These are phyloP conservation scores for Montipora foliosa DNA, from an alignment of 64 coral and sea anemone species.

Conservation along the genomic window DNA sequence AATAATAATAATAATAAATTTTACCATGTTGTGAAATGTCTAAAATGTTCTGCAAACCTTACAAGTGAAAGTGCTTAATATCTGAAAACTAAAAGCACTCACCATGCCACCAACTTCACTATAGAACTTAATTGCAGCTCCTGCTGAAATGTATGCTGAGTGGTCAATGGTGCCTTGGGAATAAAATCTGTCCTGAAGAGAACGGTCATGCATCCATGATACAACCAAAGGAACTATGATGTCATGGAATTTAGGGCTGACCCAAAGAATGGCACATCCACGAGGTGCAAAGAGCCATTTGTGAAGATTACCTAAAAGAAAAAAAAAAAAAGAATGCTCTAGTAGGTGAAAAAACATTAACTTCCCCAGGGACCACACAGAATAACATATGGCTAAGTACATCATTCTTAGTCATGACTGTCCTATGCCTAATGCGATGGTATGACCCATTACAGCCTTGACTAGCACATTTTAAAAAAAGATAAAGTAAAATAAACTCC, in stretches of 20 bases:
- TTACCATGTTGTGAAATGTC: background rate
- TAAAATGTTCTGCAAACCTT: too few species aligned
- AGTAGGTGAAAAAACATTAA: background rate
- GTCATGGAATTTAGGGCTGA: constrained; percentile 72
- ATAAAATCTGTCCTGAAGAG: constrained; percentile 86
- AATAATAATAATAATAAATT: background rate
- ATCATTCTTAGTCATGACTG: too few species aligned
- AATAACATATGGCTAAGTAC: background rate
- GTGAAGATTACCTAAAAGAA: constrained; percentile 69
- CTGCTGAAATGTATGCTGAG: constrained; percentile 50
- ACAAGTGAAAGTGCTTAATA: background rate
- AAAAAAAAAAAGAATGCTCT: background rate
- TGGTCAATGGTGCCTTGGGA: constrained; percentile 81
- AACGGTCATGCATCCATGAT: constrained; percentile 77
- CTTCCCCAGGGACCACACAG: background rate
- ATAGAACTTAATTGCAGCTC: constrained; percentile 76
- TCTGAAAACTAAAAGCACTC: background rate
- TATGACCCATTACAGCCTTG: too few species aligned
- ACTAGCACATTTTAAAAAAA: too few species aligned
- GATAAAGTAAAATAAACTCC: too few species aligned
- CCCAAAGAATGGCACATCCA: constrained; percentile 79
- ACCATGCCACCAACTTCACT: constrained; percentile 90
- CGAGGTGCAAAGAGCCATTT: constrained; percentile 86
- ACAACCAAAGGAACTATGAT: constrained; percentile 76
- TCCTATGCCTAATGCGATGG: too few species aligned